Evolutionary conservation across 1,140 invertebrate genomes (phyloP), one percentile per base, ranked within the genome.

Genomic region (Coelopa frigida): DNA sequence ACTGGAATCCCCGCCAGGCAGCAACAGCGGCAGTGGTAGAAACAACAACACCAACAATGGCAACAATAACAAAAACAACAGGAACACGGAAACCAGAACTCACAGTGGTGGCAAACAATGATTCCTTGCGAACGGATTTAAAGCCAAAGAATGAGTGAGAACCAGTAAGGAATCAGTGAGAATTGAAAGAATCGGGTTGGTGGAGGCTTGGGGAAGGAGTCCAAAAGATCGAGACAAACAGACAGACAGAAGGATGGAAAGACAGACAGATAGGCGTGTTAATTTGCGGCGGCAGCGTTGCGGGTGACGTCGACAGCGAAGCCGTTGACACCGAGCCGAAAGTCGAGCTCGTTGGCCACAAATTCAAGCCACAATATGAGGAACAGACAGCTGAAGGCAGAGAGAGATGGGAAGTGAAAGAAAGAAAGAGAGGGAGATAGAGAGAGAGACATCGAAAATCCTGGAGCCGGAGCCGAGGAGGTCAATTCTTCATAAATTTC

Each of bases 331-430:
- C 26, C 26, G 21, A 41, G 39, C 39, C 26, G 29, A 27, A 27
- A 26, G 26, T 15, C 23, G 39, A 14, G 29, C 39, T 41, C 39
- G 39, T 41, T 41, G 39, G 29, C 23, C 39, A 41, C 39, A 41
- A 41, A 41, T 27, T 41, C 29, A 41, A 41, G 39, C 39, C 39
- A 41, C 26, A n/a, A n/a, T n/a, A n/a, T n/a, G n/a, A n/a, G n/a
- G n/a, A n/a, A n/a, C n/a, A n/a, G n/a, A n/a, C n/a, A n/a, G n/a
- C n/a, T n/a, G n/a, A n/a, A n/a, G n/a, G n/a, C n/a, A n/a, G n/a
- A n/a, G n/a, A n/a, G n/a, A n/a, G n/a, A n/a, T n/a, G n/a, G n/a
- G n/a, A n/a, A n/a, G n/a, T n/a, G n/a, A n/a, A n/a, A n/a, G n/a
- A n/a, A n/a, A n/a, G n/a, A n/a, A n/a, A n/a, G n/a, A n/a, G n/a